A percentile compares a stretch with the other conserved stretches of the same genome.
Conservation (phyloP, 2,113 vertebrate genomes). For the Origma solitaria region DNA sequence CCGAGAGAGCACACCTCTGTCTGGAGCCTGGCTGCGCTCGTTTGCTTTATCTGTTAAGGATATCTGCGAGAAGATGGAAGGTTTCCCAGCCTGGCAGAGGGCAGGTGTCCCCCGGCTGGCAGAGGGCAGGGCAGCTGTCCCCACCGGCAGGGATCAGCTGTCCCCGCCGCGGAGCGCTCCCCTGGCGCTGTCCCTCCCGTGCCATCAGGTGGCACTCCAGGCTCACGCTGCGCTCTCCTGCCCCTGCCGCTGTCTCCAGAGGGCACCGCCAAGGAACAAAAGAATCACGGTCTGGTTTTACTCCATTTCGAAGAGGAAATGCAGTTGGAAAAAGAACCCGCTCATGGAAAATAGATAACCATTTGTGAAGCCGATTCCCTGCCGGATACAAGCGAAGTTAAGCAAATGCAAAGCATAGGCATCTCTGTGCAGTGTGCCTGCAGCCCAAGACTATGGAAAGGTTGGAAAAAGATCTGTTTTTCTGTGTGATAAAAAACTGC, state of each 20-base stretch:
- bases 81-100: background rate
- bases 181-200: background rate
- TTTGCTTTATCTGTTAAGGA: fast-evolving
- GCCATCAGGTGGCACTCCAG: conserved; percentile 39
- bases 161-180: background rate
- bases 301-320: background rate
- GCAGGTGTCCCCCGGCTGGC: background rate
- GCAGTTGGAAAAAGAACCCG: background rate
- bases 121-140: no score
- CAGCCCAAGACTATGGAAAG: background rate
- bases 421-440: fast-evolving
- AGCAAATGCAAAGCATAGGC: background rate
- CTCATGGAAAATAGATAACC: background rate
- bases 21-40: background rate
- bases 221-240: background rate
- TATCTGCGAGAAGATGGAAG: background rate
- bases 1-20: background rate
- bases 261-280: background rate
- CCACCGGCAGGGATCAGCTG: no score
- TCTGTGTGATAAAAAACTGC: background rate
- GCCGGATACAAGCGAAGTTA: background rate
- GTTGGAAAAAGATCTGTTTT: background rate
- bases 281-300: background rate
- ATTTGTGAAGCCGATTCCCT: background rate
- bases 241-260: background rate